Base-by-base conservation (phyloP, 1,140 invertebrate genomes). In the Callitettix versicolor region DNA sequence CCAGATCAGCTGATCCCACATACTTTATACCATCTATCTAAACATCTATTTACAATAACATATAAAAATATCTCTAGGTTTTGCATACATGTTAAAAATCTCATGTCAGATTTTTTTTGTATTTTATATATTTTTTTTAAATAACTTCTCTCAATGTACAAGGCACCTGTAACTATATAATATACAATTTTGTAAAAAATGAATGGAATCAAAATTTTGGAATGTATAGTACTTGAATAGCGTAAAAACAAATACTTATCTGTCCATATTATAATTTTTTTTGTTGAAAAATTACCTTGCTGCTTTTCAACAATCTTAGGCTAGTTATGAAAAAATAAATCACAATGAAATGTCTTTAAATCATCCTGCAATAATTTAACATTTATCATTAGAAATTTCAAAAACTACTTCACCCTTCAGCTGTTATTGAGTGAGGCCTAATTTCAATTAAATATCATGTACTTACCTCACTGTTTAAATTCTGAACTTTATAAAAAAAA, bases 1-100 rank as follows among this genome's bases (percentile, higher is more conserved):
- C n/a, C n/a, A n/a, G n/a, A n/a, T n/a, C n/a, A n/a, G n/a, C n/a
- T n/a, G n/a, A n/a, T n/a, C n/a, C n/a, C n/a, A n/a, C n/a, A n/a
- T n/a, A n/a, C n/a, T n/a, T n/a, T n/a, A n/a, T n/a, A n/a, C n/a
- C n/a, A n/a, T n/a, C n/a, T n/a, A n/a, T n/a, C n/a, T n/a, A n/a
- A 49, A 49, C 47, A 49, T 15, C 15, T 49, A 49, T 49, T 17
- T 49, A 49, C 47, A 49, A 33, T 33, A 46, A 49, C 47, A 49
- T 49, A 49, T 24, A 49, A 49, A 49, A 49, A 49, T 49, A 49
- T 49, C 24, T 49, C 24, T 21, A 21, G 36, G 47, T 49, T 49
- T 49, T 33, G 47, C 47, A 18, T 33, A 49, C 44, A 47, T 33
- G 36, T 49, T n/a, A n/a, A n/a, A n/a, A n/a, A n/a, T n/a, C n/a